Base-by-base conservation (phyloP, 2,797 vertebrate genomes). In the Petrocephalus schoutedeni region DNA sequence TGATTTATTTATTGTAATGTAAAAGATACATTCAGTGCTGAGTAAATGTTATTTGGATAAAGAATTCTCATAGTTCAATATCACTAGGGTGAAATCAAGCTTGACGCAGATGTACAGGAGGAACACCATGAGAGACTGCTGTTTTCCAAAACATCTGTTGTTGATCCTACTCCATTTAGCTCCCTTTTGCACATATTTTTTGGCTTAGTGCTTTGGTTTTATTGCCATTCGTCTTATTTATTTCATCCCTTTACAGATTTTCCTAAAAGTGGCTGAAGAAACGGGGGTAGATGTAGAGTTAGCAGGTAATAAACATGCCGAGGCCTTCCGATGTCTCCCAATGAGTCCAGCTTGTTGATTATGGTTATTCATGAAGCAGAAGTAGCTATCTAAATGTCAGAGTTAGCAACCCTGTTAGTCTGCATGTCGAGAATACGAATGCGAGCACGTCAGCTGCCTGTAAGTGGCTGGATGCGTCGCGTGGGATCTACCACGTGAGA, bases 231-330 rank as follows among this genome's bases (percentile, higher is more conserved):
- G 4, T 84, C 82, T 84, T 23, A 49, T 28, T 32, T 36, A 57
- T 57, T 85, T 56, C 7, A 45, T 83, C 3, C n/a, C 49, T 83
- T 53, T 21, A 23, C 94, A 99, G 98, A 98, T 99, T 91, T 99
- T 99, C 89, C 96, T 99, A 45, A 99, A 99, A 94, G 98, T 99
- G 89, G 98, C 98, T 21, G 97, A 99, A 91, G 97, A 99, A 6
- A 97, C 96, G 0, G 97, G 96, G 6, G 98, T 98, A 86, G 98
- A 99, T 89, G 91, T 96, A 36, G 97, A 97, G 93, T 95, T 94
- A 10, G 94, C 95, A 95, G 94, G 98, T 99, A 94, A 92, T 91
- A 86, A 67, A 86, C 12, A 49, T 41, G 41, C 77, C 2, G 45
- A 51, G 19, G 9, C 12, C 61, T 67, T 67, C 23, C 61, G 28